phyloP scores from a whole-genome alignment of 2,888 invertebrate species.

The Cheiracanthium punctorium region DNA sequence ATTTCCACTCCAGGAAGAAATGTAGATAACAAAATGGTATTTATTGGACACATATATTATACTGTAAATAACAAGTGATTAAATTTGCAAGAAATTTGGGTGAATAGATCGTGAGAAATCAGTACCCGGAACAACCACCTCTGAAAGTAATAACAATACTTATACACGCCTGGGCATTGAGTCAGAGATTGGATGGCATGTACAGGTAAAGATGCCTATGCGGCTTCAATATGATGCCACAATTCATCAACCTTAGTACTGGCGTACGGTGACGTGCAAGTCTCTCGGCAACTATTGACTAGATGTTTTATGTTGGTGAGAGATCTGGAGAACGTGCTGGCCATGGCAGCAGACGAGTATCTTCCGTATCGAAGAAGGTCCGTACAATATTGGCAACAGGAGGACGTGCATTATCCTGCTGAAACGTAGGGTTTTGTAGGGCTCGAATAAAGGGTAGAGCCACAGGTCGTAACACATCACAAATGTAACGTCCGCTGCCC shows the following conservation, averaged over 20 bases:
- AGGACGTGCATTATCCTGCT: neutral
- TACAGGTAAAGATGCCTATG: neutral
- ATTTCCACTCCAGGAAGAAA: neutral
- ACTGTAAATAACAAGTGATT: neutral
- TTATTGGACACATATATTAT: conserved; percentile 6
- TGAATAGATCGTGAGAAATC: neutral
- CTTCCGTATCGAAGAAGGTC: neutral
- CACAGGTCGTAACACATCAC: neutral
- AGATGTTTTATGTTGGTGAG: conserved; percentile 10
- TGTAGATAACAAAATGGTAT: neutral
- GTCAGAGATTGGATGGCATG: conserved; percentile 22
- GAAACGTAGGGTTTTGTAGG: neutral
- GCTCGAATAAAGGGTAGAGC: neutral
- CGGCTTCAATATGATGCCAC: neutral
- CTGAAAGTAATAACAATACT: neutral
- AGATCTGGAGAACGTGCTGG: neutral
- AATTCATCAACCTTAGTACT: neutral
- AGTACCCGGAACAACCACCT: neutral
- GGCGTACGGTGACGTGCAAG: neutral
- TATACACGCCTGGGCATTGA: neutral
- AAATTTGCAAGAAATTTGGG: neutral
- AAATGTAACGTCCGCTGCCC: neutral
- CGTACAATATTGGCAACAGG: neutral
- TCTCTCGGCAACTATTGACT: neutral
- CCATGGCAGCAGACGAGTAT: neutral